These are phyloP conservation scores for Pseudococcus viburni DNA, from an alignment of 2,888 invertebrate genomes.

Conservation along the genomic window DNA sequence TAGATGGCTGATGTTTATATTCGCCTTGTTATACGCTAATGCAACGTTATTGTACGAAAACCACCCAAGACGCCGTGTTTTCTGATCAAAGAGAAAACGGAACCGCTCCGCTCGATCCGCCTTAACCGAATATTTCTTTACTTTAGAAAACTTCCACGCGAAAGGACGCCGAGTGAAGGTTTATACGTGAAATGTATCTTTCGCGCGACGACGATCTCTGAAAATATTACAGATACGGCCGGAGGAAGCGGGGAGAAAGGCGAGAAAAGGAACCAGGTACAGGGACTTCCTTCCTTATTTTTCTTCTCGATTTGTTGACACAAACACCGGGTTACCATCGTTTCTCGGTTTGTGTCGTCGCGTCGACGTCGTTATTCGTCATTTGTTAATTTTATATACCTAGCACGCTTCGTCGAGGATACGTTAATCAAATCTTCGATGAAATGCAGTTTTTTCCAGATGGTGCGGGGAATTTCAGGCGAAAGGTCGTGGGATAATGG, in stretches of 20 bases:
- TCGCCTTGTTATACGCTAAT: neutral
- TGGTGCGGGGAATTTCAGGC: no score
- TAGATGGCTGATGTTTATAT: slow-evolving; percentile 19
- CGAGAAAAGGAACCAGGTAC: neutral
- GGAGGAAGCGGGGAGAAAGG: neutral
- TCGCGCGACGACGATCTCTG: neutral
- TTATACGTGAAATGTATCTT: neutral
- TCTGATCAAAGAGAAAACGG: slow-evolving; percentile 1
- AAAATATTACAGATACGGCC: neutral
- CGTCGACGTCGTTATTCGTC: no score
- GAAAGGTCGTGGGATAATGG: no score
- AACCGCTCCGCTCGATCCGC: neutral
- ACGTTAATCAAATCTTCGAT: no score
- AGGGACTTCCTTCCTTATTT: neutral
- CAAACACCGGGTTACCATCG: neutral
- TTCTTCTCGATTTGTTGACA: slow-evolving; percentile 1
- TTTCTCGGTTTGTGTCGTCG: no score
- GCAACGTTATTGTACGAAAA: neutral
- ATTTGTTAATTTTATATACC: no score
- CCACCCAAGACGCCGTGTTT: neutral
- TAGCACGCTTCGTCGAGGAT: no score
- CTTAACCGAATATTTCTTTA: neutral
- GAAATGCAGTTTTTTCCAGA: no score
- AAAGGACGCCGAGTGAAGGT: neutral
- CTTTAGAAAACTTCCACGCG: neutral